These are phyloP conservation scores for Tenodera sinensis DNA, from an alignment of 2,888 invertebrate genomes.

Conservation along the genomic window DNA sequence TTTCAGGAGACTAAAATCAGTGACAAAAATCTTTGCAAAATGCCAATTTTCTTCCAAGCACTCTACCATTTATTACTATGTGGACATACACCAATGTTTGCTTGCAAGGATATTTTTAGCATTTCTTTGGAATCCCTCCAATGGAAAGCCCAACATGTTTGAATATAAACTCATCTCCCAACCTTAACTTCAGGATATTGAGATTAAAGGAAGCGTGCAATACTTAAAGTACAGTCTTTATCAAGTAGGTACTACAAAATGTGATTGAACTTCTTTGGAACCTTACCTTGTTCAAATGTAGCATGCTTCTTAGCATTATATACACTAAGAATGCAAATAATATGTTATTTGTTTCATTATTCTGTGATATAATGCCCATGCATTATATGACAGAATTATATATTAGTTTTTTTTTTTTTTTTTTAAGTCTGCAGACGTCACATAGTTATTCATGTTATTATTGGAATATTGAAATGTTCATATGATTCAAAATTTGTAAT, in stretches of 20 bases:
- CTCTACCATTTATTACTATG: neutral
- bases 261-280: no score
- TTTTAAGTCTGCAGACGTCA: no score
- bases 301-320: no score
- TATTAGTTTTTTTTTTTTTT: no score
- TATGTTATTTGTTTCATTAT: no score
- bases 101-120: slow-evolving; percentile 7
- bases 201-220: neutral
- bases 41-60: neutral
- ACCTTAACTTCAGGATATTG: neutral
- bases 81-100: neutral
- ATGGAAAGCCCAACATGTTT: slow-evolving; percentile 3
- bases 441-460: no score
- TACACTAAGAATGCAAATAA: no score
- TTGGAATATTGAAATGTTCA: no score
- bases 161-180: neutral
- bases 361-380: no score
- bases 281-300: no score
- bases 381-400: no score
- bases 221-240: neutral
- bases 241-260: neutral
- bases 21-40: slow-evolving; percentile 9
- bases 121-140: neutral
- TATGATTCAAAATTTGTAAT: no score
- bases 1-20: neutral